Evolutionary conservation across 2,113 vertebrate species (phyloP).

Genomic region (Catharus minimus): DNA sequence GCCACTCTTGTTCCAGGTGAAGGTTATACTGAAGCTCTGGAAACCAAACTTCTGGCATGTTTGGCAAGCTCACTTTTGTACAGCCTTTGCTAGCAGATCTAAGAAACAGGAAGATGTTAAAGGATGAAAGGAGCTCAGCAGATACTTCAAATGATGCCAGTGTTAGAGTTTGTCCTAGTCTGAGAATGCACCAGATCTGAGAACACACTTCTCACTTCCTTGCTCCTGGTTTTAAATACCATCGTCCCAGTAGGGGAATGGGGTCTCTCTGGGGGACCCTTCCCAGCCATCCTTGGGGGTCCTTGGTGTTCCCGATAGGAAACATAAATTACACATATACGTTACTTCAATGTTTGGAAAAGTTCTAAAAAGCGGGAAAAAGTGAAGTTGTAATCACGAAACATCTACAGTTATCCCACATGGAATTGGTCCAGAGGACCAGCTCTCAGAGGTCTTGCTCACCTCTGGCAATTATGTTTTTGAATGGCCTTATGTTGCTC

Average conservation of each 20-base stretch:
- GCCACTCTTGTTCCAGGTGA: not conserved
- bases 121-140: constrained; percentile 19
- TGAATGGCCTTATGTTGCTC: not conserved
- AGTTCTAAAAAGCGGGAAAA: not conserved
- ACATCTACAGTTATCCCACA: not conserved
- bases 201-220: not conserved
- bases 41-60: not conserved
- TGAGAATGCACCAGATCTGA: not conserved
- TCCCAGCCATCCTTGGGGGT: accelerated
- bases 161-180: not conserved
- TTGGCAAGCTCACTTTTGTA: not conserved
- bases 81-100: not conserved
- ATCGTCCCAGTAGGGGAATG: accelerated
- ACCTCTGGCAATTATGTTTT: constrained; percentile 1
- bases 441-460: not conserved
- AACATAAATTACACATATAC: accelerated
- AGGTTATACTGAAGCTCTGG: constrained; percentile 1
- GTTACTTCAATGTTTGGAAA: not conserved
- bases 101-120: not conserved
- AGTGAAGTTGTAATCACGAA: not conserved
- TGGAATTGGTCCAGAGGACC: not conserved
- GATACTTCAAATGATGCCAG: not conserved
- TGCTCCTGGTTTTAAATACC: not conserved
- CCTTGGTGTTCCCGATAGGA: accelerated
- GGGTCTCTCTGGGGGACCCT: not conserved